phyloP scores from a whole-genome alignment of 2,888 invertebrate genomes.

The Tortrix viridana region DNA sequence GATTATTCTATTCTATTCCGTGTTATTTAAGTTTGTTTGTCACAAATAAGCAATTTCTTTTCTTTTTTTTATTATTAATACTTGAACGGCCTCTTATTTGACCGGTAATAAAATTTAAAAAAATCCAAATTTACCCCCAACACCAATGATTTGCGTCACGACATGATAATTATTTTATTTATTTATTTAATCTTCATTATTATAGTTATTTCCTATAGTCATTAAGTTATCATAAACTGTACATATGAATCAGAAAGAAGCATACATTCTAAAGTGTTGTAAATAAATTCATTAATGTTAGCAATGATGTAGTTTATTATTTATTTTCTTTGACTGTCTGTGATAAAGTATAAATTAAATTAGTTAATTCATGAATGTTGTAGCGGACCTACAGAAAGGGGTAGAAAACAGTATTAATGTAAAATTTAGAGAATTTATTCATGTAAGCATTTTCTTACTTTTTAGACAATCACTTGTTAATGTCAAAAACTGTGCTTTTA shows the following conservation, averaged over 20 bases:
- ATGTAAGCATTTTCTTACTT: no score
- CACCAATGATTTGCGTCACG: no score
- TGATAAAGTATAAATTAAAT: conserved; percentile 54
- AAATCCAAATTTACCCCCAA: no score
- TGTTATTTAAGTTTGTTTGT: no score
- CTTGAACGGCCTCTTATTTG: no score
- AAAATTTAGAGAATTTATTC: neutral
- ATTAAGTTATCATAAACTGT: conserved; percentile 36
- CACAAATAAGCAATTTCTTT: no score
- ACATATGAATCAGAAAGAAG: conserved; percentile 68
- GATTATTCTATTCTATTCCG: no score
- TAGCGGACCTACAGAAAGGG: conserved; percentile 15
- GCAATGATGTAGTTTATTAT: conserved; percentile 35
- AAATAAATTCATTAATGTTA: conserved; percentile 64
- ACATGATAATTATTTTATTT: conserved; percentile 23
- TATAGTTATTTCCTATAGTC: neutral
- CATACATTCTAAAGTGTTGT: conserved; percentile 81
- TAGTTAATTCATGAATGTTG: conserved; percentile 33
- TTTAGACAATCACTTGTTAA: neutral
- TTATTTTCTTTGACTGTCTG: conserved; percentile 63
- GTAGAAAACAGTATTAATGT: conserved; percentile 13
- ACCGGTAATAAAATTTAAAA: no score
- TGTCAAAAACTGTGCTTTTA: conserved; percentile 28
- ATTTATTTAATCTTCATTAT: conserved; percentile 15
- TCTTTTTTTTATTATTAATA: no score